Percentiles rank a stretch among this genome's conserved stretches.
Conservation (phyloP, 2,888 invertebrate genomes). For the Pseudeuparius sepicola region DNA sequence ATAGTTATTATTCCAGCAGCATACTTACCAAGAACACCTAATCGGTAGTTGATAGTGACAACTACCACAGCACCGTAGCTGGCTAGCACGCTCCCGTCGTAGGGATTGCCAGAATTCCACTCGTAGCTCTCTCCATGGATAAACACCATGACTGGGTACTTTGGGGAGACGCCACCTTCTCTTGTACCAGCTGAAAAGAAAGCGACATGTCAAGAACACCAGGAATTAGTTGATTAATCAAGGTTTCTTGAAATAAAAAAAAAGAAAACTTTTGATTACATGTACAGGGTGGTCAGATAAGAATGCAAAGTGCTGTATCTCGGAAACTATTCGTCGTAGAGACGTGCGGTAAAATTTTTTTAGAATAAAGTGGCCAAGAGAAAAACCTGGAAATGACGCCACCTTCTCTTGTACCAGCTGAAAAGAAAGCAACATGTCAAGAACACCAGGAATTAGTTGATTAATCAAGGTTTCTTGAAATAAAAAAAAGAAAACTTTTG, state of each 20-base stretch:
- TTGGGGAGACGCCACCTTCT: constrained; percentile 42
- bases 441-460: background rate
- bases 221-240: background rate
- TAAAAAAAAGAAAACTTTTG: too few species aligned
- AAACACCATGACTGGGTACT: constrained; percentile 86
- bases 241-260: constrained; percentile 5
- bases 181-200: constrained; percentile 51
- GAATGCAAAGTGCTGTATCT: too few species aligned
- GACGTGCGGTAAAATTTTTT: too few species aligned
- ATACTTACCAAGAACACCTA: constrained; percentile 70
- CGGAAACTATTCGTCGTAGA: too few species aligned
- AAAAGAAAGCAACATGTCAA: constrained; percentile 29
- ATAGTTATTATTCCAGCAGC: constrained; percentile 19
- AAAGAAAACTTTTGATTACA: too few species aligned
- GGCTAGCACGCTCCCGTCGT: constrained; percentile 91
- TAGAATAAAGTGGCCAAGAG: too few species aligned
- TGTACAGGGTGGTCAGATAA: too few species aligned
- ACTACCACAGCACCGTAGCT: constrained; percentile 86
- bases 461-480: constrained; percentile 1
- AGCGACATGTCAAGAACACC: constrained; percentile 15
- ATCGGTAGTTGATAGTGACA: constrained; percentile 73
- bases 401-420: constrained; percentile 53
- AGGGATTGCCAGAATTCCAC: constrained; percentile 97
- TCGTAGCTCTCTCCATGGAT: constrained; percentile 94
- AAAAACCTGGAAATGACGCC: too few species aligned